Evolutionary conservation across 2,797 vertebrate species (phyloP).

Genomic region (Danio tinwini): DNA sequence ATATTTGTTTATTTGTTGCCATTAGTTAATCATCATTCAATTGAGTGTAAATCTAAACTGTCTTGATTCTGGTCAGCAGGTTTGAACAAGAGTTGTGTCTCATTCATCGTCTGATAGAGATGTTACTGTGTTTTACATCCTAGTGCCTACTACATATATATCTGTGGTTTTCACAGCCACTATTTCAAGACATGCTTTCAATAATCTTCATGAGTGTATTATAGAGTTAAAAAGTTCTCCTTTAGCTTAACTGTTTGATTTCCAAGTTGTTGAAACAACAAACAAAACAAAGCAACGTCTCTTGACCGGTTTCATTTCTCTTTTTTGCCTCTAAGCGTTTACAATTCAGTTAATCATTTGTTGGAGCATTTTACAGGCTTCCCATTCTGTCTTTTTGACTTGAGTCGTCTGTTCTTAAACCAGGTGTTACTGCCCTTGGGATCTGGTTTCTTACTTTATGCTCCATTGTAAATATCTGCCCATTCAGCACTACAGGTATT

Average conservation of each 20-base stretch:
- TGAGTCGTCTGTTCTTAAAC: conserved; percentile 12
- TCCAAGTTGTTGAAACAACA: conserved; percentile 26
- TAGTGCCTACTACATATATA: background rate
- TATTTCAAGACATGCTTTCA: background rate
- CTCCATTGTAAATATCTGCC: conserved; percentile 23
- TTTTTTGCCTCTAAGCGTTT: conserved; percentile 14
- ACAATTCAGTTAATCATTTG: conserved; percentile 19
- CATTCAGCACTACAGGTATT: conserved; percentile 16
- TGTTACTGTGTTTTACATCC: background rate
- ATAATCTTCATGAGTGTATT: background rate
- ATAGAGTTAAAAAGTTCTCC: background rate
- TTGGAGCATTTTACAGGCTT: conserved; percentile 18
- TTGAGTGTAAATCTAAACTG: conserved; percentile 1
- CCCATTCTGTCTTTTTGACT: background rate
- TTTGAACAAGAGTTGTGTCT: conserved; percentile 1
- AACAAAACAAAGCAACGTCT: conserved; percentile 6
- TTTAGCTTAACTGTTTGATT: conserved; percentile 18
- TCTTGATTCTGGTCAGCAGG: conserved; percentile 32
- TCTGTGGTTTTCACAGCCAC: background rate
- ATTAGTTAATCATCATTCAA: background rate
- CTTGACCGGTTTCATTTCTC: conserved; percentile 18
- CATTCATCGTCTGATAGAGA: conserved; percentile 18
- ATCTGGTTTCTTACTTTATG: background rate
- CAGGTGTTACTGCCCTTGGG: conserved; percentile 54
- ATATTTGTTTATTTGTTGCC: background rate